Conservation (phyloP, 2,888 invertebrate species). For the Bombylius discolor region DNA sequence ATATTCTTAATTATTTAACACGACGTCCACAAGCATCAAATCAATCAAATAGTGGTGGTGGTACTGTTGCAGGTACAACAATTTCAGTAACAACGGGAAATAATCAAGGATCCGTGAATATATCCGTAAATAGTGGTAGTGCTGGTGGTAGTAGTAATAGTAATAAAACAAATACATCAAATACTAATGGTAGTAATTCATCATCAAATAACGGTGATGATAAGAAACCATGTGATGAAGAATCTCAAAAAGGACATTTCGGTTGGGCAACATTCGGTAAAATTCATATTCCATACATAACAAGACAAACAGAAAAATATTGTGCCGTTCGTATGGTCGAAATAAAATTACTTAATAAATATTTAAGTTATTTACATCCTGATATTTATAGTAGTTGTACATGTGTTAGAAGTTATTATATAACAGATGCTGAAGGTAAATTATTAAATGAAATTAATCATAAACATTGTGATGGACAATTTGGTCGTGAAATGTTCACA, state of each 20-base stretch:
- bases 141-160: slow-evolving; percentile 6
- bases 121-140: slow-evolving; percentile 18
- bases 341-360: slow-evolving; percentile 76
- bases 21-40: slow-evolving; percentile 31
- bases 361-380: slow-evolving; percentile 75
- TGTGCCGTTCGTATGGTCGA: slow-evolving; percentile 93
- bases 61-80: slow-evolving; percentile 7
- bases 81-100: slow-evolving; percentile 10
- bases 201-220: slow-evolving; percentile 20
- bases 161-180: background rate
- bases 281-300: slow-evolving; percentile 77
- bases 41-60: slow-evolving; percentile 22
- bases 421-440: slow-evolving; percentile 79
- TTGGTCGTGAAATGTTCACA: slow-evolving; percentile 76
- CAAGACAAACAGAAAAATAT: slow-evolving; percentile 69
- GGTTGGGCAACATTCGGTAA: slow-evolving; percentile 85
- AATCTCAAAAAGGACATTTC: slow-evolving; percentile 69
- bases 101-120: slow-evolving; percentile 25
- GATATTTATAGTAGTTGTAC: slow-evolving; percentile 85
- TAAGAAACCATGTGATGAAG: slow-evolving; percentile 46
- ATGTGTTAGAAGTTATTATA: slow-evolving; percentile 83
- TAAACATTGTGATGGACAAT: slow-evolving; percentile 82
- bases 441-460: slow-evolving; percentile 85
- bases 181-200: slow-evolving; percentile 11
- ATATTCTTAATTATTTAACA: slow-evolving; percentile 49